phyloP scores from a whole-genome alignment of 2,888 invertebrate genomes.

The Electrophaes corylata region DNA sequence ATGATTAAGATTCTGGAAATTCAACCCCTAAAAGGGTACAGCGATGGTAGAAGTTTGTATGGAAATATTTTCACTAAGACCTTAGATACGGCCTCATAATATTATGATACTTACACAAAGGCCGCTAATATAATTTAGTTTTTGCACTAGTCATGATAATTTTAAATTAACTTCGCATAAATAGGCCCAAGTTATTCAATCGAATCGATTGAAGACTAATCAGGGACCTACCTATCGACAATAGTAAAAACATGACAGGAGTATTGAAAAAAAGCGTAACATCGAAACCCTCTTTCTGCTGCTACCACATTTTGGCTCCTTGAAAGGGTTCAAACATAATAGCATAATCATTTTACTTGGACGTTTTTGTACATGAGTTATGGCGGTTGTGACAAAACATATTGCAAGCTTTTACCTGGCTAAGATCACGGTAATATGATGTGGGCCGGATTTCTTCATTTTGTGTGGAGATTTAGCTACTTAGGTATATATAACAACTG shows the following conservation, averaged over 20 bases:
- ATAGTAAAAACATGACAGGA: conserved; percentile 41
- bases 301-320: conserved; percentile 10
- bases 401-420: conserved; percentile 24
- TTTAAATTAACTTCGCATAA: too few relatives aligned
- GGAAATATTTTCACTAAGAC: too few relatives aligned
- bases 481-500: too few relatives aligned
- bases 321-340: conserved; percentile 22
- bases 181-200: too few relatives aligned
- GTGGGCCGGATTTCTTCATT: background rate
- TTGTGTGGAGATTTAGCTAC: background rate
- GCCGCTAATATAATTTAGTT: too few relatives aligned
- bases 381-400: conserved; percentile 19
- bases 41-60: too few relatives aligned
- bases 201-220: conserved; percentile 7
- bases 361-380: conserved; percentile 22
- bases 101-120: too few relatives aligned
- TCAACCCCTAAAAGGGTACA: too few relatives aligned
- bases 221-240: conserved; percentile 17
- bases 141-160: too few relatives aligned
- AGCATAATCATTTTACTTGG: conserved; percentile 25
- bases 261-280: conserved; percentile 35
- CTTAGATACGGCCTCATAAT: too few relatives aligned
- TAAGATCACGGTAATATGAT: background rate
- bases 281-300: conserved; percentile 37
- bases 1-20: too few relatives aligned